A percentile compares a stretch with the other conserved stretches of the same genome.
Conservation (phyloP, 1,140 invertebrate species). For the Hylaeus anthracinus region DNA sequence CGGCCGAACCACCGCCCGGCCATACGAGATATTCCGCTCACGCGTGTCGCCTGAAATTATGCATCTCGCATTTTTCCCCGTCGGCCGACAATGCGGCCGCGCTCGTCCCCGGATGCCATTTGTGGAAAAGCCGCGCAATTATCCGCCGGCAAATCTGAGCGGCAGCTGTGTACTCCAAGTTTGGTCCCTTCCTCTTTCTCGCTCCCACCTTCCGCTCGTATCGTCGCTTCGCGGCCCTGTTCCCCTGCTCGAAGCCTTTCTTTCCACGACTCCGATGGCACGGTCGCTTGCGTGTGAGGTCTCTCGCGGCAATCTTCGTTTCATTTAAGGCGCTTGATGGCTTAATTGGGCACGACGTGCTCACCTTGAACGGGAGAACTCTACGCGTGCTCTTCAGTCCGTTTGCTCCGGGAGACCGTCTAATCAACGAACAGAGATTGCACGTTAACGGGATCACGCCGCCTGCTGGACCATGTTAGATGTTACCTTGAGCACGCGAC, state of each 20-base stretch:
- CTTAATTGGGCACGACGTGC: slow-evolving; percentile 73
- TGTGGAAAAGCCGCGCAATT: slow-evolving; percentile 79
- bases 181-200: slow-evolving; percentile 60
- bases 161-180: slow-evolving; percentile 75
- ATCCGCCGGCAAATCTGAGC: slow-evolving; percentile 77
- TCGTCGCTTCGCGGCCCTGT: not conserved
- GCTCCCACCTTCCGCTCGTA: slow-evolving; percentile 12
- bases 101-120: slow-evolving; percentile 71
- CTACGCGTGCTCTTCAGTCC: not conserved
- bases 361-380: slow-evolving; percentile 38
- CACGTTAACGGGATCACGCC: not conserved
- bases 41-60: slow-evolving; percentile 67
- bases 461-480: not conserved
- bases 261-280: slow-evolving; percentile 21
- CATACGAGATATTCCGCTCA: slow-evolving; percentile 66
- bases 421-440: slow-evolving; percentile 17
- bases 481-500: not conserved
- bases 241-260: slow-evolving; percentile 23
- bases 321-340: slow-evolving; percentile 72
- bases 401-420: not conserved
- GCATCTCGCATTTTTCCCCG: slow-evolving; percentile 53
- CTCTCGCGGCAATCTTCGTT: slow-evolving; percentile 43
- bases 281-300: slow-evolving; percentile 31
- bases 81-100: slow-evolving; percentile 42
- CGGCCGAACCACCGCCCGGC: slow-evolving; percentile 7